Evolutionary conservation across 35 echinoderm and acorn worm genomes (phyloP), one percentile per base, ranked within the genome.

Genomic region (Nesometra sesokonis): DNA sequence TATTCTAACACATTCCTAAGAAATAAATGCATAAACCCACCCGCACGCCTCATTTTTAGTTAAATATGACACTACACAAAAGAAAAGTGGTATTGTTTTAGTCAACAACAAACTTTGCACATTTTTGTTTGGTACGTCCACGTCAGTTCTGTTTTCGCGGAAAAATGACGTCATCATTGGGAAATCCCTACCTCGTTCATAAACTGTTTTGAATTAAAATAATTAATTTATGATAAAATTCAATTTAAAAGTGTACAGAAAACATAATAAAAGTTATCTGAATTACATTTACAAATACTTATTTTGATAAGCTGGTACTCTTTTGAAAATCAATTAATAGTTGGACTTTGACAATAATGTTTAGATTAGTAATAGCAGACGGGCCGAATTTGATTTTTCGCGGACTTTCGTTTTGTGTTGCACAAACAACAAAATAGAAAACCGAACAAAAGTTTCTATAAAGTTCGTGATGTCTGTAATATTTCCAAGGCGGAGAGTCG

Each of bases 401-500:
- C 52, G 52, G 52, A 67, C 52, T 67, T 67, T 67, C 11, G 11
- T 13, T 11, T 11, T 19, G 23, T 19, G 23, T 19, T 13, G 15
- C 7, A 67, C 52, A 67, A 67, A 67, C 52, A 67, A 5, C 8
- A 27, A 67, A 67, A 27, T 4, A 21, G 29, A 35, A 43, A 88
- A 13, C 17, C 8, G 27, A 5, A 88, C 31, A 19, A 29, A 33
- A n/a, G 27, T 23, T 29, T 17, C 32, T 21, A 35, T 33, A 32
- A 36, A 82, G 35, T 81, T 35, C 39, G 76, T 37, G 80, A 40
- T 36, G 39, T 34, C 27, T 87, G 67, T 17, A 79, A 43, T 80
- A 77, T 80, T n/a, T n/a, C n/a, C n/a, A n/a, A n/a, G n/a, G n/a
- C n/a, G 46, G 47, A 13, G 78, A 81, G 80, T 80, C 46, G 79